A percentile compares a stretch with the other conserved stretches of the same genome.
Evolutionary conservation across 2,113 vertebrate species (phyloP).

Genomic region (Crotalus viridis): DNA sequence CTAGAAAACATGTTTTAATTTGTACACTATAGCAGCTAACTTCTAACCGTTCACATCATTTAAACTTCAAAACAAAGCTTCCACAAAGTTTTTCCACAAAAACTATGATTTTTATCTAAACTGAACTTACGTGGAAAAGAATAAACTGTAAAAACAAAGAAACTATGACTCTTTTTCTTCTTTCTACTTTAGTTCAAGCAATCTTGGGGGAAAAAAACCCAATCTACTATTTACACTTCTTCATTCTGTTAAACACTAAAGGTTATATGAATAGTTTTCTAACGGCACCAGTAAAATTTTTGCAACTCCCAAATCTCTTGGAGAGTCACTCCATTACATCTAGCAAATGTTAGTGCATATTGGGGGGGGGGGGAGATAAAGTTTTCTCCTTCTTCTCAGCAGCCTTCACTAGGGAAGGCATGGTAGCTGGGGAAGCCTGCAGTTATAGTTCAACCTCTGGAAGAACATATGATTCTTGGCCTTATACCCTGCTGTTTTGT

Average conservation of each 20-base stretch:
- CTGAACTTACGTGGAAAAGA: background rate
- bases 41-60: constrained; percentile 15
- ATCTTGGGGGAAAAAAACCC: fast-evolving
- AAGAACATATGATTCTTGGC: background rate
- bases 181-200: background rate
- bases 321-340: background rate
- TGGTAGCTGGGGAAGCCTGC: background rate
- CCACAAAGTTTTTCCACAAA: background rate
- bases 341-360: background rate
- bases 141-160: background rate
- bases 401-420: background rate
- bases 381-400: background rate
- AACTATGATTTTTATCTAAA: background rate
- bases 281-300: background rate
- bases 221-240: background rate
- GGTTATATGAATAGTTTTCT: background rate
- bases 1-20: background rate
- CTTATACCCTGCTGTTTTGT: background rate
- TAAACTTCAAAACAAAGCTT: background rate
- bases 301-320: background rate
- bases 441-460: background rate
- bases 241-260: background rate
- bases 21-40: background rate
- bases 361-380: background rate
- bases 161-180: no score